Evolutionary conservation across 92 coral and sea anemone species (phyloP).

Genomic region (Parazoanthus darwini): DNA sequence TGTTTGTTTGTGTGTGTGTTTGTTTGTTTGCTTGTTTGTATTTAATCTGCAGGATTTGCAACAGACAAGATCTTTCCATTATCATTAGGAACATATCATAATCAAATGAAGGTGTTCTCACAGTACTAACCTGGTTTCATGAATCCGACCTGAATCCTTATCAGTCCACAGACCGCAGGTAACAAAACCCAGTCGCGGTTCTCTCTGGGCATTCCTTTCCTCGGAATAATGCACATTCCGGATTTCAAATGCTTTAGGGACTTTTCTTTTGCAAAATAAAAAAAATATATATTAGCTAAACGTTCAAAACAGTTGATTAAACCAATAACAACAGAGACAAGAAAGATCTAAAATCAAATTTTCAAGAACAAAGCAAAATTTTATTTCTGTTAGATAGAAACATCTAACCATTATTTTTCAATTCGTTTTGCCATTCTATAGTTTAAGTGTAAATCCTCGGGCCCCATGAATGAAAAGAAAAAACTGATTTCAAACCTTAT

Average conservation of each 20-base stretch:
- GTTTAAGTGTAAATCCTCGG: too few species aligned
- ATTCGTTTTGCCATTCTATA: too few species aligned
- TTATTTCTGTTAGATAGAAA: too few species aligned
- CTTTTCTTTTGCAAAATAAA: conserved; percentile 22
- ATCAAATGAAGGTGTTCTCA: too few species aligned
- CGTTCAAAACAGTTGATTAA: not conserved
- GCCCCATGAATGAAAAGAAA: too few species aligned
- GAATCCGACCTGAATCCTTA: conserved; percentile 30
- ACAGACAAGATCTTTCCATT: too few species aligned
- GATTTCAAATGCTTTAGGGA: conserved; percentile 42
- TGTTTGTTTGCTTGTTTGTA: not conserved
- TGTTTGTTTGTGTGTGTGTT: too few species aligned
- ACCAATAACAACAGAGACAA: not conserved
- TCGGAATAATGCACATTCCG: conserved; percentile 48
- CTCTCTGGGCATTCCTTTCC: conserved; percentile 24
- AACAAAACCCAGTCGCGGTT: conserved; percentile 34
- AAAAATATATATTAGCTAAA: too few species aligned
- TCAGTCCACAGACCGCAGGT: conserved; percentile 12
- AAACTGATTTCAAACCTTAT: too few species aligned
- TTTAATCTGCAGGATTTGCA: too few species aligned
- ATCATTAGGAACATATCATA: not conserved
- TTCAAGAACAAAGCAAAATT: not conserved
- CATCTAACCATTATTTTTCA: too few species aligned
- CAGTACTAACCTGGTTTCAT: conserved; percentile 44
- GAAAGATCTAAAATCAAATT: not conserved